phyloP scores from a whole-genome alignment of 2,113 vertebrate species.

The Neofelis nebulosa region DNA sequence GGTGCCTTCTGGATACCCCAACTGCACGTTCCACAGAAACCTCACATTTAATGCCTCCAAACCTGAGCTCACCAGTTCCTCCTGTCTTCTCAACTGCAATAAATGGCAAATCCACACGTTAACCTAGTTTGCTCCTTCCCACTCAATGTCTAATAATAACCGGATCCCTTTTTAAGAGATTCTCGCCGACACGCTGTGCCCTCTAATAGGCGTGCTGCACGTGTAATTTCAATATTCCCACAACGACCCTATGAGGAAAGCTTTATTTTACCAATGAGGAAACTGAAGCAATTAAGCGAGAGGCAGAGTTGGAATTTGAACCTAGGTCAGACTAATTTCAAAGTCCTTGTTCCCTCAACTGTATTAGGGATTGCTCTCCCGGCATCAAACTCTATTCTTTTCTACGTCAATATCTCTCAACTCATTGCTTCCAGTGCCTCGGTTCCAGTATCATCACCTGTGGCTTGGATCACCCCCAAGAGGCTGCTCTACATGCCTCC shows the following conservation, averaged over 20 bases:
- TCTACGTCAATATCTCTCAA: neutral
- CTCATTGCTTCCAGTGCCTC: neutral
- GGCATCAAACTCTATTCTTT: neutral
- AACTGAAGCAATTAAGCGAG: neutral
- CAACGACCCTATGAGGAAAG: neutral
- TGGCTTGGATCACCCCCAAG: neutral
- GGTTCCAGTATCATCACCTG: neutral
- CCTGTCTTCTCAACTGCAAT: neutral
- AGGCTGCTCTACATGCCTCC: neutral
- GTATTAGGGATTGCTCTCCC: neutral
- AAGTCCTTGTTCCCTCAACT: neutral
- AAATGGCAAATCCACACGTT: neutral
- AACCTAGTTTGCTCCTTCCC: slow-evolving; percentile 16
- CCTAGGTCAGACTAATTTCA: neutral
- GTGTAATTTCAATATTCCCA: neutral
- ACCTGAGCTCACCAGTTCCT: neutral
- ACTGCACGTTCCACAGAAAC: neutral
- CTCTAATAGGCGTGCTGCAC: neutral
- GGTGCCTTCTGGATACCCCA: neutral
- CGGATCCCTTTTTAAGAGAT: slow-evolving; percentile 5
- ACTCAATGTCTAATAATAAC: slow-evolving; percentile 53
- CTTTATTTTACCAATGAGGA: neutral
- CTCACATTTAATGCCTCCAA: neutral
- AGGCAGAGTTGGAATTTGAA: neutral
- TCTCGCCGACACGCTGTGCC: neutral